Evolutionary conservation across 2,113 vertebrate species (phyloP).

Genomic region (Urocolius indicus): DNA sequence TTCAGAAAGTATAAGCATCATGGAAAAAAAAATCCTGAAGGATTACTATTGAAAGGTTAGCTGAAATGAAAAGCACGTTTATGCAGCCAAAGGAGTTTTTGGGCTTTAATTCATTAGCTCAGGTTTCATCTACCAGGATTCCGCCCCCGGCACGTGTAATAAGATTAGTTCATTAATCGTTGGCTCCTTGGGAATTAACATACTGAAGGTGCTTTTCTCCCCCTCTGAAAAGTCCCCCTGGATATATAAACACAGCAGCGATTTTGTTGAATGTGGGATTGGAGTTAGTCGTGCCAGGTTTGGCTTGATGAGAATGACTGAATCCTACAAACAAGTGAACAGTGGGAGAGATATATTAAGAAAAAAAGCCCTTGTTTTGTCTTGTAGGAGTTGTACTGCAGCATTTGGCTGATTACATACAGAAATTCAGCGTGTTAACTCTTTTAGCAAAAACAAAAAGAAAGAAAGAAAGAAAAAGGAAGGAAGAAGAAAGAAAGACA

Average conservation of each 20-base stretch:
- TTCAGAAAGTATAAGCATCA: slow-evolving; percentile 47
- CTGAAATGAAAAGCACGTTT: slow-evolving; percentile 65
- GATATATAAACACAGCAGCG: slow-evolving; percentile 51
- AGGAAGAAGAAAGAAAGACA: background rate
- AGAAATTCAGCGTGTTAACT: slow-evolving; percentile 12
- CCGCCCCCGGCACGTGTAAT: slow-evolving; percentile 52
- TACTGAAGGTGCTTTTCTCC: slow-evolving; percentile 53
- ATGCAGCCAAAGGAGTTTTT: slow-evolving; percentile 33
- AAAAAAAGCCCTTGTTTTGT: slow-evolving; percentile 8
- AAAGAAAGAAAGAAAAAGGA: background rate
- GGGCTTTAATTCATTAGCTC: slow-evolving; percentile 66
- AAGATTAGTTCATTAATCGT: slow-evolving; percentile 61
- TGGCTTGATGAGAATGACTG: slow-evolving; percentile 42
- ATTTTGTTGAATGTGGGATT: slow-evolving; percentile 45
- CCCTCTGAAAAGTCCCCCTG: slow-evolving; percentile 17
- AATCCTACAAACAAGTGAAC: slow-evolving; percentile 58
- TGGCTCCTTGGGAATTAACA: slow-evolving; percentile 50
- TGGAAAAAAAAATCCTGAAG: slow-evolving; percentile 56
- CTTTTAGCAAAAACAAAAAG: background rate
- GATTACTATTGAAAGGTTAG: slow-evolving; percentile 64
- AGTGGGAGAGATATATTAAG: slow-evolving; percentile 27
- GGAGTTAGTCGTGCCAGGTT: slow-evolving; percentile 24
- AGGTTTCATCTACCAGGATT: slow-evolving; percentile 55
- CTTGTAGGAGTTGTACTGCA: slow-evolving; percentile 21
- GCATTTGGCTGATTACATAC: background rate